Base-by-base conservation (phyloP, 2,888 invertebrate genomes). In the Phengaris arion region DNA sequence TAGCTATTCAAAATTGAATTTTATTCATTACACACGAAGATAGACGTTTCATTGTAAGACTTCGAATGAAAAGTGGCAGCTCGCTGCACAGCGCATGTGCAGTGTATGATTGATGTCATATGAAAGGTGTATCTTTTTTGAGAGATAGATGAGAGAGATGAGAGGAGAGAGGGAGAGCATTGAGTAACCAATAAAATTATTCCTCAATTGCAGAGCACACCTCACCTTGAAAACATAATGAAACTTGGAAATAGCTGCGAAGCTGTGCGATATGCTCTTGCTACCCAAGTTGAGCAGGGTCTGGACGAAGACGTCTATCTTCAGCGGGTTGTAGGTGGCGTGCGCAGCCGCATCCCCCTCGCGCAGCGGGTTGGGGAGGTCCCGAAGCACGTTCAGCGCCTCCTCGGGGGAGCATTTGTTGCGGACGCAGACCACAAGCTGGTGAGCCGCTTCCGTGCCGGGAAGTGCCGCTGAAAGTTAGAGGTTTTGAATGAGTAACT, bases 171-270 rank as follows among this genome's bases (percentile, higher is more conserved):
- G n/a, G n/a, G 35, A 35, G 4, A 35, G 35, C 35, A 35, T 35
- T 35, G 35, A 35, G 22, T 22, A 35, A 35, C 2, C 35, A 35
- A 35, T 35, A 35, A 2, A 35, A 35, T 35, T 1, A 35, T 2
- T 35, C 35, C 35, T 35, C 35, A 35, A 35, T 35, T 35, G 35
- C 35, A 35, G 35, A 35, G 35, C 35, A 35, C 35, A 35, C 8
- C 10, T 75, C 82, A 97, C 97, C 94, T 98, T 97, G 84, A 98
- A 97, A 3, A 98, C 98, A 86, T 97, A 96, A 89, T 97, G 97
- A 85, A 97, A 99, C 94, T 99, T 99, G 68, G 98, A 98, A 80
- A 99, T 97, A n/a, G 99, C 99, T 7, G 99, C 98, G 89, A 99
- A 99, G 82, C 98, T 98, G 86, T 99, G 99, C 77, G 99, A 99